A percentile compares a stretch with the other conserved stretches of the same genome.
Evolutionary conservation across 2,113 vertebrate genomes (phyloP).

Genomic region (Tiliqua scincoides): DNA sequence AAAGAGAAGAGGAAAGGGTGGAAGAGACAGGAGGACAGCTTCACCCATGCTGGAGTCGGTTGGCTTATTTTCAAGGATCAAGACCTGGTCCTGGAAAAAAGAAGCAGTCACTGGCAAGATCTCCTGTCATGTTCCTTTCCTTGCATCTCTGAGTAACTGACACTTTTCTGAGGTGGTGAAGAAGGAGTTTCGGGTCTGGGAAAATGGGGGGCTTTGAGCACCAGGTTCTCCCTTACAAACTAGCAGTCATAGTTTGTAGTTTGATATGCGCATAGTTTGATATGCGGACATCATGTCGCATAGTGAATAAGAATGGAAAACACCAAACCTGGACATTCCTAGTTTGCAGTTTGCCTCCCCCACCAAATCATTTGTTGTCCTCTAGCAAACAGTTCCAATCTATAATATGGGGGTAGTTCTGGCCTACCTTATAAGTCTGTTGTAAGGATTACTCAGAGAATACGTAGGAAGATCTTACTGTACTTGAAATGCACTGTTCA

Average conservation of each 20-base stretch:
- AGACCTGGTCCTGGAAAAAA: not conserved
- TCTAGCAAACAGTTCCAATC: not conserved
- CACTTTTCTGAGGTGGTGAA: not conserved
- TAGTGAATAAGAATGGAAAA: not conserved
- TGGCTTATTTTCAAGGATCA: not conserved
- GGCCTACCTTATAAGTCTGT: not conserved
- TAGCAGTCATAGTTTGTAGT: not conserved
- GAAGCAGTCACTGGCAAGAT: not conserved
- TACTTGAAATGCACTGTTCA: not conserved
- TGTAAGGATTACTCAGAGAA: no score
- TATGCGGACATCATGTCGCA: not conserved
- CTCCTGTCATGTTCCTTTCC: not conserved
- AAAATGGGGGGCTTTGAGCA: not conserved
- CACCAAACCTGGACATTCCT: no score
- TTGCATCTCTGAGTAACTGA: not conserved
- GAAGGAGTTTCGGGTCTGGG: slow-evolving; percentile 9
- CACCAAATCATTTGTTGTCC: no score
- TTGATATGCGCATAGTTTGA: no score
- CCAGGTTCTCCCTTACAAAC: not conserved
- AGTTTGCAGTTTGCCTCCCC: not conserved
- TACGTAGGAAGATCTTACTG: no score
- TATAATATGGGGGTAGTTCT: not conserved
- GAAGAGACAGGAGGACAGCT: not conserved
- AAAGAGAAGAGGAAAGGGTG: slow-evolving; percentile 43
- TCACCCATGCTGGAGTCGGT: accelerated